Evolutionary conservation across 2,888 invertebrate genomes (phyloP), one percentile per base, ranked within the genome.

Genomic region (Plagodis dolabraria): DNA sequence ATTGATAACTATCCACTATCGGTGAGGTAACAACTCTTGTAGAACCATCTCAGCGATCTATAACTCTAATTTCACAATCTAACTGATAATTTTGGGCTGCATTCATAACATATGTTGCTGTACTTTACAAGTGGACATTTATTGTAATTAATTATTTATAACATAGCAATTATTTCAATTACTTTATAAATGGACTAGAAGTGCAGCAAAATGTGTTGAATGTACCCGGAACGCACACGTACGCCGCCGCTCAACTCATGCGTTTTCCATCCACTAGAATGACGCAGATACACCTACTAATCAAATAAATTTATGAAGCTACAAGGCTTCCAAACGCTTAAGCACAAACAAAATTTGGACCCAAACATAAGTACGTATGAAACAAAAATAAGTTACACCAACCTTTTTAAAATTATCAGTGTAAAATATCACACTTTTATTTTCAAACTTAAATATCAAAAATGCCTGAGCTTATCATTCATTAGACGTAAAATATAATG

Each of bases 1-100:
- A 86, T 88, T 85, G 86, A 87, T 87, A 87, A 86, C 89, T 91
- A 91, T 87, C 76, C 81, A 86, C 89, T 90, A 91, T 92, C 87
- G 90, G 90, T 92, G 91, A 91, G 91, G 91, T 90, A 90, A 90
- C 89, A 90, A 91, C 84, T 85, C 82, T 84, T 82, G 80, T 85
- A 89, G 86, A 88, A 87, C 83, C 85, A 80, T 82, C 74, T 82
- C 80, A 83, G 83, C 82, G 75, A 83, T 80, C 86, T 86, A 60
- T 53, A 83, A 82, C 75, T 78, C 86, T 87, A 87, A 80, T 79
- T 83, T 84, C 82, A 85, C 85, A 82, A 80, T 83, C 82, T 87
- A 88, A 85, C 81, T 81, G 77, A 79, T 77, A 85, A 82, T 83
- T 84, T 82, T 63, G 64, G 77, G 82, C 79, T 81, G 84, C 85